A percentile compares a stretch with the other conserved stretches of the same genome.
phyloP scores from a whole-genome alignment of 2,888 invertebrate genomes.

The Matsumyia berberina region DNA sequence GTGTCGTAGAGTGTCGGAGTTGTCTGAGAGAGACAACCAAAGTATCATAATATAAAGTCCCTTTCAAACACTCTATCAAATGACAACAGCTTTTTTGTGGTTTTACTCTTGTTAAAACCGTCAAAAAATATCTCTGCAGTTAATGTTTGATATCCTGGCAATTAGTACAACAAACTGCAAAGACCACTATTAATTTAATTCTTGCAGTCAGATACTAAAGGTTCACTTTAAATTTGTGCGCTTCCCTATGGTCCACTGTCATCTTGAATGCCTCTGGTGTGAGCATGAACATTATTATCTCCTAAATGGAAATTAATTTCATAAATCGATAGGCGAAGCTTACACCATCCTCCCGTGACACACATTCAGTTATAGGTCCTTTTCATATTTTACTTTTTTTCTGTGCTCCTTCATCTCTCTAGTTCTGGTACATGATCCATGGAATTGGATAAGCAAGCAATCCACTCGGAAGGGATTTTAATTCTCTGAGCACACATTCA shows the following conservation, averaged over 20 bases:
- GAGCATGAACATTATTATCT: conserved; percentile 45
- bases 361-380: conserved; percentile 45
- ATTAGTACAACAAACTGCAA: neutral
- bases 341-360: conserved; percentile 46
- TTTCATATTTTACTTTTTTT: neutral
- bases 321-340: conserved; percentile 50
- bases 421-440: conserved; percentile 54
- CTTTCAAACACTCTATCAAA: no score
- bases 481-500: conserved; percentile 62
- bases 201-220: neutral
- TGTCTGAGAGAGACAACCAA: neutral
- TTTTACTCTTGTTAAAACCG: no score
- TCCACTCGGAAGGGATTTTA: conserved; percentile 67
- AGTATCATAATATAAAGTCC: neutral
- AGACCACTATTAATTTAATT: conserved; percentile 7
- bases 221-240: conserved; percentile 29
- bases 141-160: neutral
- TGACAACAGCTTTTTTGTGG: neutral
- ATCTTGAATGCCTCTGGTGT: conserved; percentile 21
- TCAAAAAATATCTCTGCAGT: no score
- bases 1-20: neutral
- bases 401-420: neutral
- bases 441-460: conserved; percentile 71
- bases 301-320: conserved; percentile 65
- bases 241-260: conserved; percentile 34